Conservation (phyloP, 2,113 vertebrate genomes). For the Mellivora capensis region DNA sequence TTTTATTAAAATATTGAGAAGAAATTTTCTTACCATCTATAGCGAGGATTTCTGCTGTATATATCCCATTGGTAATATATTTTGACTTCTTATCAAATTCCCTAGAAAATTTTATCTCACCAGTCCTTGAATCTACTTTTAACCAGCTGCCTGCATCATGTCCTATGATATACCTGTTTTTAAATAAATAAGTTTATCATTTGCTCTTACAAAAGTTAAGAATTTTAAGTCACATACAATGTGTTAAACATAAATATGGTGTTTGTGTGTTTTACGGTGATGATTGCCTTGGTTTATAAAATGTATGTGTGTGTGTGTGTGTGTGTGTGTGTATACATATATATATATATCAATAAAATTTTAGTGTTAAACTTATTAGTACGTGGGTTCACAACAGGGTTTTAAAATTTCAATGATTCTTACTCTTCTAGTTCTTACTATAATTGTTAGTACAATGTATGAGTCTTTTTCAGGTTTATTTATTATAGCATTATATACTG, state of each 20-base stretch:
- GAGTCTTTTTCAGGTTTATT: background rate
- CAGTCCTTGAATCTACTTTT: conserved; percentile 88
- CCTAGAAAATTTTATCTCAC: conserved; percentile 89
- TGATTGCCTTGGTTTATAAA: background rate
- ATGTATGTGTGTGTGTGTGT: too few relatives aligned
- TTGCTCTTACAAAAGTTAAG: background rate
- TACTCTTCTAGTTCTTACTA: background rate
- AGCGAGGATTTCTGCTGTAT: conserved; percentile 89
- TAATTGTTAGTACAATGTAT: background rate
- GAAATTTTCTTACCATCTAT: conserved; percentile 86
- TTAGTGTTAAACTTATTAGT: background rate
- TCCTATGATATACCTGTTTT: conserved; percentile 90
- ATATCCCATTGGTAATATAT: conserved; percentile 86
- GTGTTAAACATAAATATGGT: background rate
- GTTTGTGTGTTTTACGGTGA: background rate
- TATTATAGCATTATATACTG: background rate
- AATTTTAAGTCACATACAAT: background rate
- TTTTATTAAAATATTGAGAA: background rate
- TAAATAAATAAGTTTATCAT: conserved; percentile 45
- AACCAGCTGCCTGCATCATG: conserved; percentile 90
- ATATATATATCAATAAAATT: background rate
- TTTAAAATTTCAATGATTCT: conserved; percentile 23
- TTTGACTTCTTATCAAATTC: conserved; percentile 85
- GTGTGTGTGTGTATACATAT: too few relatives aligned
- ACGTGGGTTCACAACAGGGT: background rate